A percentile compares a stretch with the other conserved stretches of the same genome.
phyloP scores from a whole-genome alignment of 1,140 invertebrate species.

The silkworm (Bombyx mori) region DNA sequence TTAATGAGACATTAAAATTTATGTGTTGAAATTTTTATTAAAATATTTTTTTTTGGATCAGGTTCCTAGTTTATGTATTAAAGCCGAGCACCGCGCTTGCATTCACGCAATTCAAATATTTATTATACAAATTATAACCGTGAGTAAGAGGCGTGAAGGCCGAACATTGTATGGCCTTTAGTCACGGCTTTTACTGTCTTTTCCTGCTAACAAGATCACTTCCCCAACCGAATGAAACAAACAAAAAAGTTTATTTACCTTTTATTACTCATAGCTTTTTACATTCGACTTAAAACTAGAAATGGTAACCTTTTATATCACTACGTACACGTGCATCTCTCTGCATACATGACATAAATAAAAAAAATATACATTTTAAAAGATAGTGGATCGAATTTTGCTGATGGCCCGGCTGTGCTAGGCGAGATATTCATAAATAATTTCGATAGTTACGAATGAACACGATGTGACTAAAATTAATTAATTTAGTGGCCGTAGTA shows the following conservation, averaged over 20 bases:
- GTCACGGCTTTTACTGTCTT: too few relatives aligned
- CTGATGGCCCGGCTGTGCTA: slow-evolving; percentile 52
- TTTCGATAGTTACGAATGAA: slow-evolving; percentile 35
- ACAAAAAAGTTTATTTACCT: slow-evolving; percentile 32
- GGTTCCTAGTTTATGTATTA: slow-evolving; percentile 16
- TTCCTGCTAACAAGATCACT: too few relatives aligned
- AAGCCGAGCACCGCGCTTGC: slow-evolving; percentile 5
- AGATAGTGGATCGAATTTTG: slow-evolving; percentile 42
- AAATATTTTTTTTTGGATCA: slow-evolving; percentile 1
- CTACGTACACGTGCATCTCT: slow-evolving; percentile 50
- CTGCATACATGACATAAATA: slow-evolving; percentile 51
- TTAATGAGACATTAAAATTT: too few relatives aligned
- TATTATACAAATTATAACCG: slow-evolving; percentile 13
- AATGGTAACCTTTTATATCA: slow-evolving; percentile 67
- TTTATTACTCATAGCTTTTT: slow-evolving; percentile 53
- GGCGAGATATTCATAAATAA: slow-evolving; percentile 53
- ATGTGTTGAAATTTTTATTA: neutral
- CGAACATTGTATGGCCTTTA: too few relatives aligned
- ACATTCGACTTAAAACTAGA: slow-evolving; percentile 58
- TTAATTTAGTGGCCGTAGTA: slow-evolving; percentile 66
- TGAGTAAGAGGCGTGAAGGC: slow-evolving; percentile 16
- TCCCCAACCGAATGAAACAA: slow-evolving; percentile 2
- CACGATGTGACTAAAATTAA: slow-evolving; percentile 39
- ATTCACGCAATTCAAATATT: slow-evolving; percentile 20
- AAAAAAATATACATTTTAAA: slow-evolving; percentile 53